Percentiles rank a stretch among this genome's conserved stretches.
Evolutionary conservation across 2,113 vertebrate species (phyloP).

Genomic region (Mesembrinibis cayennensis): DNA sequence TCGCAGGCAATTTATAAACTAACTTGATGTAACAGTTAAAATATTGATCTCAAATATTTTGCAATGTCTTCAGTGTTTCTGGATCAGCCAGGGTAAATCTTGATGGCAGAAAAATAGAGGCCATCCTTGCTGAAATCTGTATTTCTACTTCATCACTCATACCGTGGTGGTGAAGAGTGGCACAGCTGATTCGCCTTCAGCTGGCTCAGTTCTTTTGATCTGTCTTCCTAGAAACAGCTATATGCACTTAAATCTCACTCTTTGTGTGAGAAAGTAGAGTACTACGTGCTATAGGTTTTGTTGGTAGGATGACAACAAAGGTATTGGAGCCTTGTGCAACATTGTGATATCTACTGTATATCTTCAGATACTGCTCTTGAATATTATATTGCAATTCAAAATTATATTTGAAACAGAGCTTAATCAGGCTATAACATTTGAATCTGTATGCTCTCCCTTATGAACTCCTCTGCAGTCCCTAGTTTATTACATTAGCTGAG

Average conservation of each 20-base stretch:
- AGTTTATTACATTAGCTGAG: neutral
- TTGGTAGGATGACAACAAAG: neutral
- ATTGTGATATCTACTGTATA: neutral
- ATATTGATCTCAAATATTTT: neutral
- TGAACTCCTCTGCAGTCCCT: neutral
- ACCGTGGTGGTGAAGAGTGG: neutral
- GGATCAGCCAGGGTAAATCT: neutral
- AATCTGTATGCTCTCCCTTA: neutral
- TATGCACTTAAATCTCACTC: neutral
- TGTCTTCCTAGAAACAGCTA: neutral
- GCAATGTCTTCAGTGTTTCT: neutral
- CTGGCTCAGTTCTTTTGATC: neutral
- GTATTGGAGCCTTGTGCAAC: neutral
- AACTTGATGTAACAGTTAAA: neutral
- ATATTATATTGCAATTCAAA: neutral
- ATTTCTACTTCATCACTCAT: neutral
- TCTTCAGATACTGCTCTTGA: neutral
- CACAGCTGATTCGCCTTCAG: neutral
- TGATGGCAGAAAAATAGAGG: neutral
- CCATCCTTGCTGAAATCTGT: neutral
- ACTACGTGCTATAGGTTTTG: fast-evolving
- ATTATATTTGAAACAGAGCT: neutral
- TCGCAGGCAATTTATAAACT: neutral
- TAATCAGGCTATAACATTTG: neutral
- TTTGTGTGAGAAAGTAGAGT: neutral